These are phyloP conservation scores for Drosophila paranaensis DNA, from an alignment of 2,888 invertebrate species.

Conservation along the genomic window DNA sequence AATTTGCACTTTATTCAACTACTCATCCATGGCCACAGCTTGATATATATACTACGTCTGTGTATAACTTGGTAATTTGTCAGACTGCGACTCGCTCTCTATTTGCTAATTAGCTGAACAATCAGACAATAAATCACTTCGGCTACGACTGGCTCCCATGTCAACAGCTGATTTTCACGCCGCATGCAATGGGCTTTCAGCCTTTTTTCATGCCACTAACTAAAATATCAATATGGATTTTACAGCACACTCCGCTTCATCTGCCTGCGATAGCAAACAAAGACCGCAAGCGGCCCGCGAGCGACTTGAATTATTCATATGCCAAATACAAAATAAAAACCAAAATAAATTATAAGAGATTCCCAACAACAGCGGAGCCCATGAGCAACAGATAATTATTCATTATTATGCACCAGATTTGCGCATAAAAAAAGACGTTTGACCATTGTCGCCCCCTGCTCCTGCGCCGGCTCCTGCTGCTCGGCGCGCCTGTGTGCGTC, in stretches of 20 bases:
- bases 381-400: constrained; percentile 63
- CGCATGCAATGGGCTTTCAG: constrained; percentile 37
- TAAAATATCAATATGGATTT: constrained; percentile 69
- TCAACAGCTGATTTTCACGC: constrained; percentile 59
- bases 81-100: constrained; percentile 42
- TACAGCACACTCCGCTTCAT: constrained; percentile 33
- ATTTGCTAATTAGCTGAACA: constrained; percentile 75
- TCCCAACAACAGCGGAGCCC: constrained; percentile 14
- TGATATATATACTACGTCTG: not conserved
- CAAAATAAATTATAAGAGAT: constrained; percentile 76
- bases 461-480: constrained; percentile 9
- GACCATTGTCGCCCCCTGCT: constrained; percentile 45
- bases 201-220: constrained; percentile 36
- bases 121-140: constrained; percentile 68
- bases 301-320: constrained; percentile 73
- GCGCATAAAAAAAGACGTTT: constrained; percentile 45
- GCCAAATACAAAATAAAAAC: constrained; percentile 70
- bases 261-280: constrained; percentile 23
- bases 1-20: constrained; percentile 17
- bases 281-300: constrained; percentile 21
- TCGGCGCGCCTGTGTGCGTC: constrained; percentile 1
- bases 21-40: constrained; percentile 3
- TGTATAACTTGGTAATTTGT: constrained; percentile 39
- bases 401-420: constrained; percentile 76
- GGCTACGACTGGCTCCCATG: constrained; percentile 50